Conservation (phyloP, 2,888 invertebrate species). For the Cephus runcator region DNA sequence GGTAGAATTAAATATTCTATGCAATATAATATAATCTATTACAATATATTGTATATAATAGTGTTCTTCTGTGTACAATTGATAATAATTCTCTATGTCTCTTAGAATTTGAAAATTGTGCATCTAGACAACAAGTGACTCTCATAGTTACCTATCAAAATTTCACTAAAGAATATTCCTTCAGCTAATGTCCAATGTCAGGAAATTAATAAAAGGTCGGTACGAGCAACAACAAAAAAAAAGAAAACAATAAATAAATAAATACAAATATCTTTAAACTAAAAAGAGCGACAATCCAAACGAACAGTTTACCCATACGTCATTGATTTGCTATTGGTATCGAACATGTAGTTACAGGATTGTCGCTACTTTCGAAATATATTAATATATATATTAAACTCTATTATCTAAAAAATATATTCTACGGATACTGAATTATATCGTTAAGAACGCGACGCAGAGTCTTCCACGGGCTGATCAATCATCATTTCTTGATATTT, state of each 20-base stretch:
- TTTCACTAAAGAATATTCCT: slow-evolving; percentile 9
- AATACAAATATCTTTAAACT: slow-evolving; percentile 19
- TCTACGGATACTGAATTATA: neutral
- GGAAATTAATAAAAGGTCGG: neutral
- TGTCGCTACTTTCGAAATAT: neutral
- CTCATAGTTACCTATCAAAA: slow-evolving; percentile 10
- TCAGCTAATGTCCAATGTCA: neutral
- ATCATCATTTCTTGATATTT: neutral
- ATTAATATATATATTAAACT: neutral
- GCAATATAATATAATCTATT: slow-evolving; percentile 27
- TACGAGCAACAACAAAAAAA: neutral
- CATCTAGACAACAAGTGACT: slow-evolving; percentile 47
- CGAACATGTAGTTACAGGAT: neutral
- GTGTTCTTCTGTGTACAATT: slow-evolving; percentile 36
- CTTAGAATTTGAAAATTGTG: slow-evolving; percentile 42
- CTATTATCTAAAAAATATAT: neutral
- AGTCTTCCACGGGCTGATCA: neutral
- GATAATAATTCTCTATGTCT: slow-evolving; percentile 41
- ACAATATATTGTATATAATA: slow-evolving; percentile 27
- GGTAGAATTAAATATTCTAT: slow-evolving; percentile 35
- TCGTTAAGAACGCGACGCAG: neutral
- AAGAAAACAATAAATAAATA: slow-evolving; percentile 27
- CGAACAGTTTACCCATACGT: neutral
- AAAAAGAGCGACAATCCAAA: neutral
- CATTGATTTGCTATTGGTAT: neutral